Evolutionary conservation across 2,888 invertebrate genomes (phyloP).

Genomic region (Frankliniella intonsa): DNA sequence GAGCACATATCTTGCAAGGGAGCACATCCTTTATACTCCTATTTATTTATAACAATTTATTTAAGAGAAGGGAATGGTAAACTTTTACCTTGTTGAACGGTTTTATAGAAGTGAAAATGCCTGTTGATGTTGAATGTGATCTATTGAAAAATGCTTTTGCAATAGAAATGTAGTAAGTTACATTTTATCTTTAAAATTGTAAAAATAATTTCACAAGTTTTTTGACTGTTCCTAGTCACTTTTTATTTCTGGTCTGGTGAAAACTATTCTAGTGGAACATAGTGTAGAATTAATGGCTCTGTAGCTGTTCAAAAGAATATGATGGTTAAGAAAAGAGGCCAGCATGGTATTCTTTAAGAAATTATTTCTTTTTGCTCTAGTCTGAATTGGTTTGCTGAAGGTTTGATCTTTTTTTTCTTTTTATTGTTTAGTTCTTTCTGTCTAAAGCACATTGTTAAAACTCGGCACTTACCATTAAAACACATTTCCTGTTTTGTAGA

Average conservation of each 20-base stretch:
- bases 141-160: too few relatives aligned
- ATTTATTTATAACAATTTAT: too few relatives aligned
- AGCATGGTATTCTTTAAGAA: neutral
- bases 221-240: neutral
- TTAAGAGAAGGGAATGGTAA: too few relatives aligned
- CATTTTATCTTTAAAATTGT: neutral
- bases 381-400: neutral
- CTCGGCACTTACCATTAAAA: neutral
- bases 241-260: neutral
- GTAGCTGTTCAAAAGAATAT: neutral
- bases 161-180: too few relatives aligned
- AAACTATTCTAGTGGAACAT: slow-evolving; percentile 5
- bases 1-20: too few relatives aligned
- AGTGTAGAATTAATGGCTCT: neutral
- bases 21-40: too few relatives aligned
- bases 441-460: neutral
- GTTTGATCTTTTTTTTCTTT: neutral
- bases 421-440: slow-evolving; percentile 16
- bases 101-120: too few relatives aligned
- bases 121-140: too few relatives aligned
- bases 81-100: too few relatives aligned
- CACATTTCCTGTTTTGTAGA: neutral
- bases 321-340: neutral
- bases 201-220: neutral
- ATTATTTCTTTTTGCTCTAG: slow-evolving; percentile 26